Conservation (phyloP, 2,888 invertebrate species). For the Euplexia lucipara region DNA sequence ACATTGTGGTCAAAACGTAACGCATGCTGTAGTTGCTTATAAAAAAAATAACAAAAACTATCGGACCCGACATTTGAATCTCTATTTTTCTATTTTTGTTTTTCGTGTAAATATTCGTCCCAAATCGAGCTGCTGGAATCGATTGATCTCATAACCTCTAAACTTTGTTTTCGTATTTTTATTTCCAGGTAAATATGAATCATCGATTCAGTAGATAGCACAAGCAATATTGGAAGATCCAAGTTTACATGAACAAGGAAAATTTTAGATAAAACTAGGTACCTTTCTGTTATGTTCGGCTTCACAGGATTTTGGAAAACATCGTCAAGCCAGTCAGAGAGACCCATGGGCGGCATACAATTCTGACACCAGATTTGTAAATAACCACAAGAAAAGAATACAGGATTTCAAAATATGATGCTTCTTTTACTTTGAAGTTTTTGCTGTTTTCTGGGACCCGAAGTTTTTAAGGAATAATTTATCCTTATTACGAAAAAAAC, state of each 20-base stretch:
- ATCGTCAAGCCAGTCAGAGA: no score
- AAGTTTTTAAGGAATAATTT: no score
- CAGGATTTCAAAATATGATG: background rate
- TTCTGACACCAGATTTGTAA: no score
- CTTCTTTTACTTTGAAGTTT: background rate
- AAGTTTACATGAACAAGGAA: constrained; percentile 20
- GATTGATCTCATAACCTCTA: constrained; percentile 30
- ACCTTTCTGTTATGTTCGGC: background rate
- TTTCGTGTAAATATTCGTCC: constrained; percentile 2
- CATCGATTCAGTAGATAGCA: constrained; percentile 19
- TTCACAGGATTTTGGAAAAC: no score
- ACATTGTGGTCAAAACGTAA: no score
- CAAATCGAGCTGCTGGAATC: constrained; percentile 17
- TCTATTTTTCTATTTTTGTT: no score
- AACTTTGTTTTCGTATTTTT: constrained; percentile 2
- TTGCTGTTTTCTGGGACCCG: background rate
- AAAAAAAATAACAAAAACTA: no score
- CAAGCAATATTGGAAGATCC: background rate
- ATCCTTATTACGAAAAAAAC: no score
- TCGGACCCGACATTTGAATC: no score
- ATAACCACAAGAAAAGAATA: no score
- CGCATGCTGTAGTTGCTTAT: no score
- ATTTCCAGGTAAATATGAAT: constrained; percentile 26
- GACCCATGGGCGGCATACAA: no score
- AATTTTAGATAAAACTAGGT: constrained; percentile 8